These are phyloP conservation scores for Zaprionus tsacasi DNA, from an alignment of 1,140 invertebrate species.

Conservation along the genomic window DNA sequence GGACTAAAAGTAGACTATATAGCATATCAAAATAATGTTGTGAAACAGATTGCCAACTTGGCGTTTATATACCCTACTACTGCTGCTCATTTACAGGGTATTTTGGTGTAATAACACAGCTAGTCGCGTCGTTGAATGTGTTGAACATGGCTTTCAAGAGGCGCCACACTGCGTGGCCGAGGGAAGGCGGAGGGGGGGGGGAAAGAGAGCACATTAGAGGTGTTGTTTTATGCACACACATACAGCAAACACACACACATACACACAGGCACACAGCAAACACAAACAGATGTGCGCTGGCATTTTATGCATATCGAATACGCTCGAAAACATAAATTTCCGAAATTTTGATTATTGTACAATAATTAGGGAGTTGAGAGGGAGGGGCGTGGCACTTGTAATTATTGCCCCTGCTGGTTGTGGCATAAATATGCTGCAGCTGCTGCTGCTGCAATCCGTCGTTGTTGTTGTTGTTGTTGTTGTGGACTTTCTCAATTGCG, in stretches of 20 bases:
- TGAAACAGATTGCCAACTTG: no score
- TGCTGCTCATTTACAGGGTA: neutral
- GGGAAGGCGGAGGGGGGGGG: no score
- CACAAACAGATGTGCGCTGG: constrained; percentile 3
- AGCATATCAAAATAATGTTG: no score
- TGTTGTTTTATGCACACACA: constrained; percentile 1
- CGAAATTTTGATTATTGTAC: constrained; percentile 9
- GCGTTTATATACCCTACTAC: neutral
- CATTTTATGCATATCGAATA: constrained; percentile 8
- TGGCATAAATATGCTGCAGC: neutral
- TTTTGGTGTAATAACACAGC: neutral
- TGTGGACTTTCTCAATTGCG: neutral
- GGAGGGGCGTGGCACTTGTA: neutral
- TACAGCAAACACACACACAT: neutral
- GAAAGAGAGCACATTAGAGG: neutral
- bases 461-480: neutral
- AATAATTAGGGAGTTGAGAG: neutral
- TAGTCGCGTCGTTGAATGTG: neutral
- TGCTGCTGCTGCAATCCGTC: neutral
- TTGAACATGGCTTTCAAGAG: constrained; percentile 6
- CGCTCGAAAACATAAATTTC: constrained; percentile 2
- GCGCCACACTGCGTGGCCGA: neutral
- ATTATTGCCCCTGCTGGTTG: neutral
- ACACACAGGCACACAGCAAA: neutral
- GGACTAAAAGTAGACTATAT: no score